phyloP scores from a whole-genome alignment of 2,113 vertebrate genomes.

The Meleagris gallopavo region DNA sequence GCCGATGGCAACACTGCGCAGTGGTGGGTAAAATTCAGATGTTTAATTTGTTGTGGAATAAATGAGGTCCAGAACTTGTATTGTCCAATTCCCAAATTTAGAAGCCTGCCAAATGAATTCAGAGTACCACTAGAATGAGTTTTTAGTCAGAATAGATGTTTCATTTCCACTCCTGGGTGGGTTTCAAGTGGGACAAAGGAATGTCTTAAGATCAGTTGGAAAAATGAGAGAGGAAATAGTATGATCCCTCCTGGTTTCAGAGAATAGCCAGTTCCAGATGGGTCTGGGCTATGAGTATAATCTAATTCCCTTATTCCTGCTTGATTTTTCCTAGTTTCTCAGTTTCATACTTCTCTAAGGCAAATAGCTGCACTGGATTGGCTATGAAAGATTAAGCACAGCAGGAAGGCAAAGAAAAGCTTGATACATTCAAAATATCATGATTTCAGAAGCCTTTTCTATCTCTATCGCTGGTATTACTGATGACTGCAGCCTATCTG shows the following conservation, averaged over 20 bases:
- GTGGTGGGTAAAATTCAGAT: not conserved
- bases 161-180: not conserved
- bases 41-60: constrained; percentile 2
- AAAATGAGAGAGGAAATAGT: not conserved
- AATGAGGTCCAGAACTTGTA: not conserved
- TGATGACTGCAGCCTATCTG: constrained; percentile 31
- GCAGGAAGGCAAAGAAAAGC: not conserved
- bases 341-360: not conserved
- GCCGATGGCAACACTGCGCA: not conserved
- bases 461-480: not conserved
- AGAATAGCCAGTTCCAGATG: not conserved
- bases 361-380: not conserved
- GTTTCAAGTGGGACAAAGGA: not conserved
- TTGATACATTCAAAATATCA: not conserved
- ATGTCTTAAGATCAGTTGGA: not conserved
- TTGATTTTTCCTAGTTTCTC: not conserved
- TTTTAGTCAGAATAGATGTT: not conserved
- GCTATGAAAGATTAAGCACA: not conserved
- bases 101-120: not conserved
- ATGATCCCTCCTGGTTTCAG: not conserved
- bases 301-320: not conserved
- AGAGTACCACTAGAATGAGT: not conserved
- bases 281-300: not conserved
- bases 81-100: not conserved
- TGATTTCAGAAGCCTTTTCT: constrained; percentile 12